phyloP scores from a whole-genome alignment of 2,888 invertebrate genomes.

The Aphidius colemani region DNA sequence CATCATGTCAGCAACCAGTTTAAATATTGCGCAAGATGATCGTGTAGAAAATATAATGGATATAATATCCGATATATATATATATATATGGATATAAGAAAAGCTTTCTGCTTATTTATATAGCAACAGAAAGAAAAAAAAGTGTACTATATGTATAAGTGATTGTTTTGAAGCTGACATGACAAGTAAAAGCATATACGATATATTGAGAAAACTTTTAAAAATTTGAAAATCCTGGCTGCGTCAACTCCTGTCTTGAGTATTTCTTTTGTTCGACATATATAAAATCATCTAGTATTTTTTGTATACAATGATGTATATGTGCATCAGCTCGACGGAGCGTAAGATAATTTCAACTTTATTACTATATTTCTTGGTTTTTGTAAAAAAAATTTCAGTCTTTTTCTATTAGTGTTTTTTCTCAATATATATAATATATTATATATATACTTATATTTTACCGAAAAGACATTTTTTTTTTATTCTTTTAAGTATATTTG shows the following conservation, averaged over 20 bases:
- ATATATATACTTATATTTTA: not conserved
- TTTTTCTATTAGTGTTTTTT: not conserved
- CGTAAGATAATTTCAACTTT: constrained; percentile 7
- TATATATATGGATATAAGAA: not conserved
- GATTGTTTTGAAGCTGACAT: constrained; percentile 13
- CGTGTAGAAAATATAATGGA: not conserved
- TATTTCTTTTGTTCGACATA: not conserved
- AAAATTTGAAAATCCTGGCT: constrained; percentile 20
- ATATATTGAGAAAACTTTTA: constrained; percentile 20
- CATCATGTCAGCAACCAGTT: too few relatives aligned
- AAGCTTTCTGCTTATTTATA: constrained; percentile 6
- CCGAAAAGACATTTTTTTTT: too few relatives aligned
- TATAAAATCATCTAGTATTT: constrained; percentile 8
- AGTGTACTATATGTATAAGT: not conserved
- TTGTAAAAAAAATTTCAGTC: not conserved
- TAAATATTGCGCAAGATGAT: too few relatives aligned
- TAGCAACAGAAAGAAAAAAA: not conserved
- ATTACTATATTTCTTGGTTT: too few relatives aligned
- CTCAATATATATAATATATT: not conserved
- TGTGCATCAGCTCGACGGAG: constrained; percentile 4
- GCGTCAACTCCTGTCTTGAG: constrained; percentile 2
- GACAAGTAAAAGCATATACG: not conserved
- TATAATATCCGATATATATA: constrained; percentile 6
- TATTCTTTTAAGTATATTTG: too few relatives aligned
- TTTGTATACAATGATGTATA: constrained; percentile 1